phyloP scores from a whole-genome alignment of 2,888 invertebrate genomes.

The Argyresthia albistria region DNA sequence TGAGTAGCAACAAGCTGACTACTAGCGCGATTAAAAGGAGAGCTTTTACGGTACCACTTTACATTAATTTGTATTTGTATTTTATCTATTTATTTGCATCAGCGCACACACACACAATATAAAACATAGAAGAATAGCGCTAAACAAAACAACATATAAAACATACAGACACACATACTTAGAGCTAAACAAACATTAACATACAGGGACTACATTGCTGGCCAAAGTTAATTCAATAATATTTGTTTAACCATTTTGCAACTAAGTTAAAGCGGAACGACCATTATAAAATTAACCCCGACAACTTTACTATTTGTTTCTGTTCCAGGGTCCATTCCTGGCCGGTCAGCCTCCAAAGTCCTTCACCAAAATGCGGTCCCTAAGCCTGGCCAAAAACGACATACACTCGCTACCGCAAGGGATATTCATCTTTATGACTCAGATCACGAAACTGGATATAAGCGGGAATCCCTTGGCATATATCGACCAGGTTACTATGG shows the following conservation, averaged over 20 bases:
- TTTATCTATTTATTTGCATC: too few species aligned
- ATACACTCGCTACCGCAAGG: constrained; percentile 80
- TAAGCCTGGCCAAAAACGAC: constrained; percentile 79
- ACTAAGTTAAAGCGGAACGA: too few species aligned
- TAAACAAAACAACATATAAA: too few species aligned
- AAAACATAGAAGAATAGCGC: too few species aligned
- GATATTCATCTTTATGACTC: constrained; percentile 81
- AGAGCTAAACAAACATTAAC: too few species aligned
- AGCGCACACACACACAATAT: too few species aligned
- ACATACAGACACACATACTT: too few species aligned
- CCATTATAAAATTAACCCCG: too few species aligned
- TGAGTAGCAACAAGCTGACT: constrained; percentile 76
- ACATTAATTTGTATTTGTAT: too few species aligned
- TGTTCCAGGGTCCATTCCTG: constrained; percentile 71
- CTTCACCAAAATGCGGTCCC: constrained; percentile 64
- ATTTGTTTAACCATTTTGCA: too few species aligned
- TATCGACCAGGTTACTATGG: constrained; percentile 74
- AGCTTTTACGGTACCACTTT: constrained; percentile 76
- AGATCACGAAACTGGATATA: constrained; percentile 77
- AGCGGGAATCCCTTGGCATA: constrained; percentile 81
- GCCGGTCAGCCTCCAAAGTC: constrained; percentile 72
- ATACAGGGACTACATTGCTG: too few species aligned
- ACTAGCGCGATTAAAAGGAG: constrained; percentile 61
- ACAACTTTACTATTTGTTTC: constrained; percentile 13
- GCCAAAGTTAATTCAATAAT: too few species aligned